These are phyloP conservation scores for Meiosimyza platycephala DNA, from an alignment of 2,888 invertebrate genomes.

Conservation along the genomic window DNA sequence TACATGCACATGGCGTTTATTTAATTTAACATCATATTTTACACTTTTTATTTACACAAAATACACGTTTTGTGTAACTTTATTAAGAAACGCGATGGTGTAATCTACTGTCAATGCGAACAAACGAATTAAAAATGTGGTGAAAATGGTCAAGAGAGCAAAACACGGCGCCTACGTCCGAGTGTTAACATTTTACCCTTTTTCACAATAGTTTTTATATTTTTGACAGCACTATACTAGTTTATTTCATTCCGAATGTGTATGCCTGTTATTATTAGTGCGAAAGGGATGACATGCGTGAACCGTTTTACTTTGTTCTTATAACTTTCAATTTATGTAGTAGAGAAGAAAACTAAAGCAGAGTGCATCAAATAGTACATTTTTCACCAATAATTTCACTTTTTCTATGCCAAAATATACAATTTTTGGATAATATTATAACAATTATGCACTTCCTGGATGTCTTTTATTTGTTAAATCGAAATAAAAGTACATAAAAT, in stretches of 20 bases:
- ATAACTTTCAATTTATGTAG: slow-evolving; percentile 37
- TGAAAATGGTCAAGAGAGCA: slow-evolving; percentile 31
- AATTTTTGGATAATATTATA: too few species aligned
- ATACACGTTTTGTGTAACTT: slow-evolving; percentile 15
- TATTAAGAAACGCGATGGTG: background rate
- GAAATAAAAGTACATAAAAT: too few species aligned
- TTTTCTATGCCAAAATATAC: background rate
- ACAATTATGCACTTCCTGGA: too few species aligned
- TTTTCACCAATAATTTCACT: slow-evolving; percentile 32
- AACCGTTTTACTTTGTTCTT: slow-evolving; percentile 5
- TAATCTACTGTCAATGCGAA: slow-evolving; percentile 39
- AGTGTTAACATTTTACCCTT: slow-evolving; percentile 19
- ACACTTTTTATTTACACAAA: slow-evolving; percentile 26
- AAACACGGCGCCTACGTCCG: background rate
- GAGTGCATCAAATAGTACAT: slow-evolving; percentile 33
- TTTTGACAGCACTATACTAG: background rate
- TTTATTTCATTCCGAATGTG: background rate
- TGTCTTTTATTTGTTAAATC: too few species aligned
- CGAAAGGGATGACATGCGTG: slow-evolving; percentile 6
- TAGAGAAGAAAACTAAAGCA: slow-evolving; percentile 42
- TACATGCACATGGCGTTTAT: slow-evolving; percentile 6
- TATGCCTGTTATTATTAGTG: too few species aligned
- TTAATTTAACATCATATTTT: slow-evolving; percentile 19
- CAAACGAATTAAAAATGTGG: slow-evolving; percentile 44
- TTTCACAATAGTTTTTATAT: slow-evolving; percentile 40